A percentile compares a stretch with the other conserved stretches of the same genome.
Conservation (phyloP, 2,797 vertebrate species). For the Peromyscus eremicus region DNA sequence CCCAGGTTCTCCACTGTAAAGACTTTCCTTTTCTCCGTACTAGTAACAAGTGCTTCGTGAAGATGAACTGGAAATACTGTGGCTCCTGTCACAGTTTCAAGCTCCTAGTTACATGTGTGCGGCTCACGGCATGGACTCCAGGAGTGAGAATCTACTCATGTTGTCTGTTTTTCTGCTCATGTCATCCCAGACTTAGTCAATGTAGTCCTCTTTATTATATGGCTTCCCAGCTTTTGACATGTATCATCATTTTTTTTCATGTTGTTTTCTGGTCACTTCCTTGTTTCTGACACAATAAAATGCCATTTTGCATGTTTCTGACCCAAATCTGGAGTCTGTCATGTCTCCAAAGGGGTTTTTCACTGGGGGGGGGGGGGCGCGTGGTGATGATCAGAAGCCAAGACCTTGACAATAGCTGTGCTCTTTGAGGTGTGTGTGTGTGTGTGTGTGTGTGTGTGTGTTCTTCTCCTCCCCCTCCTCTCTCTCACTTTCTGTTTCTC, state of each 20-base stretch:
- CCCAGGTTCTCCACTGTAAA: background rate
- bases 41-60: background rate
- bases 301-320: background rate
- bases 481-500: too few species aligned
- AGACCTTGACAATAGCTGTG: background rate
- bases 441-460: background rate
- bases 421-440: background rate
- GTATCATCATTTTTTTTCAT: too few species aligned
- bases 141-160: background rate
- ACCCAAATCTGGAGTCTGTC: background rate
- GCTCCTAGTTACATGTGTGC: background rate
- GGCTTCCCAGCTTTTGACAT: background rate
- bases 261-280: background rate
- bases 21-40: too few species aligned
- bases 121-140: background rate
- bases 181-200: background rate
- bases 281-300: background rate
- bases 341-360: background rate
- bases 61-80: background rate
- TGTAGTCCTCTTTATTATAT: background rate
- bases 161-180: background rate
- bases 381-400: background rate
- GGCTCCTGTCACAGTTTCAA: background rate
- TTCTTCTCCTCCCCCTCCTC: too few species aligned
- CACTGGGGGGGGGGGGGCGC: background rate